These are phyloP conservation scores for Peromyscus californicus DNA, from an alignment of 2,113 vertebrate species.

Conservation along the genomic window DNA sequence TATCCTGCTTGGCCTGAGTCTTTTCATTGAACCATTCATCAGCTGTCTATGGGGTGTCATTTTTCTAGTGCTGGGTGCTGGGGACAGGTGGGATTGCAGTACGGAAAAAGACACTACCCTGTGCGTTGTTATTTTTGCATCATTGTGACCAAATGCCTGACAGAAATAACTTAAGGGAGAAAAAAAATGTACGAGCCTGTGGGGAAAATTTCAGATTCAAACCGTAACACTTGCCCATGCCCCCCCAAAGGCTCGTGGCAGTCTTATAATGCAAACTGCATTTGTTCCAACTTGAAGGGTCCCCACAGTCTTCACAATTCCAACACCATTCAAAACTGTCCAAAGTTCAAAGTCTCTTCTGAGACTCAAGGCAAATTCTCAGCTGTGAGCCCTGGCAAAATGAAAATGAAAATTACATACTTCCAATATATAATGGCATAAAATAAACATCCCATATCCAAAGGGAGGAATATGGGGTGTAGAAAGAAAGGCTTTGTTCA, in stretches of 20 bases:
- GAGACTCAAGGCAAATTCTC: slow-evolving; percentile 9
- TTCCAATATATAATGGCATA: background rate
- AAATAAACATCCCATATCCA: background rate
- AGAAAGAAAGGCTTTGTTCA: background rate
- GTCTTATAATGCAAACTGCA: background rate
- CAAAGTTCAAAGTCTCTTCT: slow-evolving; percentile 23
- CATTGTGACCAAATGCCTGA: background rate
- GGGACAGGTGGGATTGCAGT: rapidly evolving
- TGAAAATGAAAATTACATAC: background rate
- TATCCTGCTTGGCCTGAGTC: no score
- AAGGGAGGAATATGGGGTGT: background rate
- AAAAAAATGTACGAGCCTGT: background rate
- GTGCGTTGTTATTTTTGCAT: background rate
- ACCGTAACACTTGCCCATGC: background rate
- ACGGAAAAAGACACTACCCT: background rate
- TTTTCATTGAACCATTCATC: background rate
- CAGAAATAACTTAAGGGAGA: background rate
- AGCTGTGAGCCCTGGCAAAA: background rate
- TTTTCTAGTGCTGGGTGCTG: background rate
- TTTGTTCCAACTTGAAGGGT: background rate
- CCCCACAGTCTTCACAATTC: background rate
- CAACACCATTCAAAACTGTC: background rate
- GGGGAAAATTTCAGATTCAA: background rate
- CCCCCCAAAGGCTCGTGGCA: background rate
- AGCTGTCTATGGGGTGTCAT: rapidly evolving